These are phyloP conservation scores for Limnothrissa miodon DNA, from an alignment of 2,113 vertebrate genomes.

Conservation along the genomic window DNA sequence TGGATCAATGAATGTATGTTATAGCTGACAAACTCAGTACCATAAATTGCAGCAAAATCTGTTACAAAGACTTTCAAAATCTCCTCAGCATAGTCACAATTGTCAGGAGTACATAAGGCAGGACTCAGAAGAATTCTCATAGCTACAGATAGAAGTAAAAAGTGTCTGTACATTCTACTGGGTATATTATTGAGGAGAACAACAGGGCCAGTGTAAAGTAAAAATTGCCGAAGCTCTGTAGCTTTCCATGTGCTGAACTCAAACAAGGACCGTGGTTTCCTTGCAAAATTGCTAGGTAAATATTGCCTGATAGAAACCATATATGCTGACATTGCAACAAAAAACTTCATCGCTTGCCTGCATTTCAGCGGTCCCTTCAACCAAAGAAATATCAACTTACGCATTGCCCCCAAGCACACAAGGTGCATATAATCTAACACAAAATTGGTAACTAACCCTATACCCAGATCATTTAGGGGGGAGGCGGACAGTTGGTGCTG, in stretches of 20 bases:
- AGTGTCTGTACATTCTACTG: conserved; percentile 21
- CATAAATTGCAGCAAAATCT: conserved; percentile 25
- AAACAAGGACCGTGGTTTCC: conserved; percentile 30
- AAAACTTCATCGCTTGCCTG: too few relatives aligned
- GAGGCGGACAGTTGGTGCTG: too few relatives aligned
- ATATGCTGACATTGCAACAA: too few relatives aligned
- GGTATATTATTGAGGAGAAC: conserved; percentile 13
- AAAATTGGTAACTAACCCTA: too few relatives aligned
- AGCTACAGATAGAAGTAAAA: conserved; percentile 27
- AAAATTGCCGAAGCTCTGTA: too few relatives aligned
- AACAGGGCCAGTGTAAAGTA: conserved; percentile 30
- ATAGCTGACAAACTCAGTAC: conserved; percentile 25
- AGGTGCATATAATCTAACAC: too few relatives aligned
- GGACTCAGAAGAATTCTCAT: conserved; percentile 34
- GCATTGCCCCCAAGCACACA: too few relatives aligned
- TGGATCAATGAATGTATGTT: conserved; percentile 38
- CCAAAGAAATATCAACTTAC: too few relatives aligned
- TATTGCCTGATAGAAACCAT: too few relatives aligned
- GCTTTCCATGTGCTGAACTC: conserved; percentile 28
- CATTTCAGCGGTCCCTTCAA: too few relatives aligned
- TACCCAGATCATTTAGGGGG: too few relatives aligned
- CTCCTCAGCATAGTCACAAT: conserved; percentile 32
- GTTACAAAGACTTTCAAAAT: conserved; percentile 9
- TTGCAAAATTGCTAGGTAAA: conserved; percentile 22
- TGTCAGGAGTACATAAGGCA: conserved; percentile 24